These are phyloP conservation scores for Poecilia picta DNA, from an alignment of 2,797 vertebrate species.

Conservation along the genomic window DNA sequence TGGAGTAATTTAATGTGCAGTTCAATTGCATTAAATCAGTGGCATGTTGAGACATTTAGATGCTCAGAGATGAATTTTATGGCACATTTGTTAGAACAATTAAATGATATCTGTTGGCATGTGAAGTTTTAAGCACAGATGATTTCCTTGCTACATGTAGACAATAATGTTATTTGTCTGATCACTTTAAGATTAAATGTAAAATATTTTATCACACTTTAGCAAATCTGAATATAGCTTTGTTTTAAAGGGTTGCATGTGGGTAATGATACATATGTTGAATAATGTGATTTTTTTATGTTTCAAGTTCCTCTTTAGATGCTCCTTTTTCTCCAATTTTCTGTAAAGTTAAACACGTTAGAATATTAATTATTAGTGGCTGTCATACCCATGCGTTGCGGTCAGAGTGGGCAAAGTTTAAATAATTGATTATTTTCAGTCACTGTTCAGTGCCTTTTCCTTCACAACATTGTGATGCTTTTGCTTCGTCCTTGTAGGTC, in stretches of 20 bases:
- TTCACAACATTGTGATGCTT: background rate
- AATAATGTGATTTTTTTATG: background rate
- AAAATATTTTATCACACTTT: background rate
- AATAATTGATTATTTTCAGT: background rate
- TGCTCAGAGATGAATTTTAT: too few relatives aligned
- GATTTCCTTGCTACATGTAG: too few relatives aligned
- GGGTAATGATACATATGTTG: background rate
- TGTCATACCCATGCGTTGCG: background rate
- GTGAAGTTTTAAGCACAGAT: too few relatives aligned
- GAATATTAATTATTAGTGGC: background rate
- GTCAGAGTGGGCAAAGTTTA: background rate
- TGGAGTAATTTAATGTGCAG: too few relatives aligned
- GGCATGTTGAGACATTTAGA: too few relatives aligned
- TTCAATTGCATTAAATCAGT: too few relatives aligned
- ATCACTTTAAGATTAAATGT: background rate
- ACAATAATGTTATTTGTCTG: too few relatives aligned
- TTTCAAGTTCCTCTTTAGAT: background rate
- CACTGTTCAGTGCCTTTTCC: background rate
- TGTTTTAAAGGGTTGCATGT: background rate
- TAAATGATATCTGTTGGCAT: too few relatives aligned
- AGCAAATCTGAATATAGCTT: background rate
- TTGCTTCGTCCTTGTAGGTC: constrained; percentile 72
- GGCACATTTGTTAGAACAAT: too few relatives aligned
- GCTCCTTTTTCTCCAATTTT: background rate
- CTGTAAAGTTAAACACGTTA: background rate